These are phyloP conservation scores for Armadillidium nasatum DNA, from an alignment of 1,140 invertebrate species.

Conservation along the genomic window DNA sequence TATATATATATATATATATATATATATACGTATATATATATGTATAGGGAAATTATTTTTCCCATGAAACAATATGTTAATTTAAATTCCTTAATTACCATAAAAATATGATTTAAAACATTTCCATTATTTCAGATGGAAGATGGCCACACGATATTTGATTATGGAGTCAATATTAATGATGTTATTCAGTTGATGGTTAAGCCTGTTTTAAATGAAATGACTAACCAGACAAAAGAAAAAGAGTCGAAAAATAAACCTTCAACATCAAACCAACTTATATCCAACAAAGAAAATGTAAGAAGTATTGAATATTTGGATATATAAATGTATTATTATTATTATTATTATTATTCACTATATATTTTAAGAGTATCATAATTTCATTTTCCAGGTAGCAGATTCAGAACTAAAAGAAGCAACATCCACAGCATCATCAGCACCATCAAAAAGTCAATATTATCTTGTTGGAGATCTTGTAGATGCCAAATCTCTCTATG, in stretches of 20 bases:
- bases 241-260: background rate
- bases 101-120: background rate
- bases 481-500: conserved; percentile 59
- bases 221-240: conserved; percentile 20
- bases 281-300: conserved; percentile 8
- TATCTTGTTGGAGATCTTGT: conserved; percentile 65
- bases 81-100: background rate
- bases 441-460: conserved; percentile 55
- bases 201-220: conserved; percentile 46
- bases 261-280: background rate
- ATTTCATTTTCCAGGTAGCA: background rate
- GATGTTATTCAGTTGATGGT: conserved; percentile 71
- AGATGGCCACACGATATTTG: conserved; percentile 67
- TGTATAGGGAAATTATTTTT: no score
- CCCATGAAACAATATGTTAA: background rate
- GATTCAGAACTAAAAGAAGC: background rate
- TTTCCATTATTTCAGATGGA: conserved; percentile 58
- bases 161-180: conserved; percentile 73
- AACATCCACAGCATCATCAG: conserved; percentile 17
- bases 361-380: no score
- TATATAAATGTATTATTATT: no score
- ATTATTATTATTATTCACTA: no score
- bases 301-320: background rate
- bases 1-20: no score
- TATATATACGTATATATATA: no score